A percentile compares a stretch with the other conserved stretches of the same genome.
Conservation (phyloP, 1,140 invertebrate species). For the Drosophila prosaltans region DNA sequence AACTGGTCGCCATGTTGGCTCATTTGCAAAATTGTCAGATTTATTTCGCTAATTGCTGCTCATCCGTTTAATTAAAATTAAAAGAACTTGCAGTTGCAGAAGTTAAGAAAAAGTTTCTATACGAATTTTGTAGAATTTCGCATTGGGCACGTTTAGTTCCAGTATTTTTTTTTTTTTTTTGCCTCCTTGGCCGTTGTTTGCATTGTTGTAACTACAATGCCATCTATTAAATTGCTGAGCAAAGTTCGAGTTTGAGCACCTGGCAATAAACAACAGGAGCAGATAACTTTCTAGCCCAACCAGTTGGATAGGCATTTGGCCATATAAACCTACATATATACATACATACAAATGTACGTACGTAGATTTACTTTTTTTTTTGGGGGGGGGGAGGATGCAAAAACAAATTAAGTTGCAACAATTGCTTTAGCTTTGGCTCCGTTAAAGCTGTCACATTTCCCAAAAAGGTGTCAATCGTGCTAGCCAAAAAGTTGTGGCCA, state of each 20-base stretch:
- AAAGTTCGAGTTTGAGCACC: constrained; percentile 33
- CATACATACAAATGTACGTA: no score
- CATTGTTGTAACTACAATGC: constrained; percentile 49
- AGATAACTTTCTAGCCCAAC: neutral
- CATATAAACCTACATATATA: no score
- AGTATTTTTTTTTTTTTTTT: constrained; percentile 12
- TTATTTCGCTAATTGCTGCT: constrained; percentile 81
- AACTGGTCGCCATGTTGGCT: constrained; percentile 50
- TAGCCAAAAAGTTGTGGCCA: constrained; percentile 67
- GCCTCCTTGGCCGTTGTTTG: constrained; percentile 1
- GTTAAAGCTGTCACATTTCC: constrained; percentile 59
- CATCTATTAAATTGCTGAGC: constrained; percentile 49
- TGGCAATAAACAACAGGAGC: constrained; percentile 47
- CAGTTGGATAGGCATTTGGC: no score
- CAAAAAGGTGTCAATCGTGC: constrained; percentile 74
- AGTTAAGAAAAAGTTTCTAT: constrained; percentile 66
- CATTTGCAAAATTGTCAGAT: constrained; percentile 79
- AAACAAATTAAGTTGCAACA: constrained; percentile 52
- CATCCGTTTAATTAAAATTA: constrained; percentile 81
- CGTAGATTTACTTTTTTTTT: no score
- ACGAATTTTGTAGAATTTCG: constrained; percentile 55
- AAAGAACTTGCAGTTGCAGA: constrained; percentile 66
- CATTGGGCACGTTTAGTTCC: constrained; percentile 72
- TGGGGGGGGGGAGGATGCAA: constrained; percentile 12
- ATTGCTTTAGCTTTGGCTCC: constrained; percentile 32